Percentiles rank a stretch among this genome's conserved stretches.
Evolutionary conservation across 92 coral and sea anemone species (phyloP).

Genomic region (Epizoanthus rinbou): DNA sequence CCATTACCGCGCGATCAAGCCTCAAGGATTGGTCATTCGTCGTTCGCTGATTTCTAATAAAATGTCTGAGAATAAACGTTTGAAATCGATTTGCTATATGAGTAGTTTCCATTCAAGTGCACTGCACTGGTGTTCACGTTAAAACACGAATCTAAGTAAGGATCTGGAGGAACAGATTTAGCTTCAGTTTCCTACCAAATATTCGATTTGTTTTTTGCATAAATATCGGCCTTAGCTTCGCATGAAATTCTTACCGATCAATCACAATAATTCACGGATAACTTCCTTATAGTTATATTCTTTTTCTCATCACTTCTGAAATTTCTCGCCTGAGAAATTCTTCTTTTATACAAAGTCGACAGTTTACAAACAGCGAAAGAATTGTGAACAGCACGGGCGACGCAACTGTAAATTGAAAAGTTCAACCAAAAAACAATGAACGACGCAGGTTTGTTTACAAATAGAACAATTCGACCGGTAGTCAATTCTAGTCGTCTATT

Average conservation of each 20-base stretch:
- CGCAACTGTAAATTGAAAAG: constrained; percentile 34
- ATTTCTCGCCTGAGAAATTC: constrained; percentile 9
- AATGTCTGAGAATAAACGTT: not conserved
- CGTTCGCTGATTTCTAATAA: not conserved
- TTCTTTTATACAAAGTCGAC: constrained; percentile 16
- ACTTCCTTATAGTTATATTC: not conserved
- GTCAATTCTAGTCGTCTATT: constrained; percentile 28
- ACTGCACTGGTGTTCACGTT: no score
- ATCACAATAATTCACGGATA: not conserved
- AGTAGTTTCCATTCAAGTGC: not conserved
- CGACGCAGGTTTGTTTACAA: constrained; percentile 32
- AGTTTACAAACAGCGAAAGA: constrained; percentile 32
- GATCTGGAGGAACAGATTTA: no score
- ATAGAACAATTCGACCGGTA: constrained; percentile 43
- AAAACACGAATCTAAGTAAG: no score
- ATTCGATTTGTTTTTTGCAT: no score
- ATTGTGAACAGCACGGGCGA: constrained; percentile 24
- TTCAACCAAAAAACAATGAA: constrained; percentile 21
- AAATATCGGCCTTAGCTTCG: not conserved
- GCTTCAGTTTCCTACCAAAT: no score
- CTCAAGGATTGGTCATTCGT: not conserved
- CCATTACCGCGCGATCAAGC: constrained; percentile 9
- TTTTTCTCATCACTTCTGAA: not conserved
- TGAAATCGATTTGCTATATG: not conserved
- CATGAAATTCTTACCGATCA: not conserved